A percentile compares a stretch with the other conserved stretches of the same genome.
phyloP scores from a whole-genome alignment of 2,797 vertebrate species.

The Ctenochaetus hawaiiensis region DNA sequence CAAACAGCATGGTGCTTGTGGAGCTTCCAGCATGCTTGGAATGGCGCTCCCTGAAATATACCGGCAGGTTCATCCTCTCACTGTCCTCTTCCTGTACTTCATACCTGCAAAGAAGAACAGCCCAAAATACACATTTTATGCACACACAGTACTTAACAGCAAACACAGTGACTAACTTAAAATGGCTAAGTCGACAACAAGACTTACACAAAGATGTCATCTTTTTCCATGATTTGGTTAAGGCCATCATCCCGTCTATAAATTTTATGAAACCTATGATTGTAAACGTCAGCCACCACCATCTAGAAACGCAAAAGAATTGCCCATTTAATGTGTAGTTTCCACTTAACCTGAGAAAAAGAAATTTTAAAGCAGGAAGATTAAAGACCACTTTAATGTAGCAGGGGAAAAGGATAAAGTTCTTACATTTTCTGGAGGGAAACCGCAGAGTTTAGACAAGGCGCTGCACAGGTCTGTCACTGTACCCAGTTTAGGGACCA shows the following conservation, averaged over 20 bases:
- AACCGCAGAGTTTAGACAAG: conserved; percentile 91
- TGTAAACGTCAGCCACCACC: conserved; percentile 98
- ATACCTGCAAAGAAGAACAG: conserved; percentile 84
- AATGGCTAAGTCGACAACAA: not conserved
- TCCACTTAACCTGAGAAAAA: not conserved
- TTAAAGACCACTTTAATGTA: not conserved
- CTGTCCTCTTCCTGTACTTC: conserved; percentile 91
- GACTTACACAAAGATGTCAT: conserved; percentile 97
- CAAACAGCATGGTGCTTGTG: conserved; percentile 90
- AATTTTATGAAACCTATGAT: conserved; percentile 98
- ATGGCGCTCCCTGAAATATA: conserved; percentile 96
- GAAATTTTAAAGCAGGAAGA: not conserved
- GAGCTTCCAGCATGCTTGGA: conserved; percentile 88
- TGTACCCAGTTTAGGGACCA: conserved; percentile 93
- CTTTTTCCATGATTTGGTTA: conserved; percentile 95
- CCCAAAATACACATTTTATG: conserved; percentile 5
- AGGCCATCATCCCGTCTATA: conserved; percentile 95
- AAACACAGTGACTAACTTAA: not conserved
- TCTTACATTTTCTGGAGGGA: conserved; percentile 93
- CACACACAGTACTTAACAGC: not conserved
- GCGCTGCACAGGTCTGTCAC: conserved; percentile 93
- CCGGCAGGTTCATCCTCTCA: conserved; percentile 89
- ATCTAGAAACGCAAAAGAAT: conserved; percentile 84
- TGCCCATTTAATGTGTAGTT: not conserved
- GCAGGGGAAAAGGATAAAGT: not conserved